Evolutionary conservation across 1,140 invertebrate species (phyloP).

Genomic region (Spodoptera frugiperda): DNA sequence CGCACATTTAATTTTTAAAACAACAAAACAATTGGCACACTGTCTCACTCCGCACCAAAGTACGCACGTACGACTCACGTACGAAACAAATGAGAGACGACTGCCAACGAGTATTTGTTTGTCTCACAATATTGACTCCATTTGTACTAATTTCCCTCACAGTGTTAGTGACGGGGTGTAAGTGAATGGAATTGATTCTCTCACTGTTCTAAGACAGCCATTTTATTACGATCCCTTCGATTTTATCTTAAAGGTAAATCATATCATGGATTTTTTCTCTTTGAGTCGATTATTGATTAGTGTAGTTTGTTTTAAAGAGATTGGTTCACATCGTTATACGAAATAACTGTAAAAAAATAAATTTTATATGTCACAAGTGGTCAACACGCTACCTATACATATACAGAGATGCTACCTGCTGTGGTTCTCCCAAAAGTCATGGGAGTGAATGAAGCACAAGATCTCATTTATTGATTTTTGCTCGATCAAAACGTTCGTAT

Average conservation of each 20-base stretch:
- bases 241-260: not conserved
- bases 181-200: slow-evolving; percentile 27
- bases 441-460: too few relatives aligned
- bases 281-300: too few relatives aligned
- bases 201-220: not conserved
- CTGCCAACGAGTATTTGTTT: slow-evolving; percentile 37
- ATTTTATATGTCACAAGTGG: too few relatives aligned
- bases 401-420: too few relatives aligned
- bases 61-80: slow-evolving; percentile 35
- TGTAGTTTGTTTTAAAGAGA: too few relatives aligned
- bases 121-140: slow-evolving; percentile 31
- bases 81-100: slow-evolving; percentile 32
- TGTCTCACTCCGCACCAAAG: slow-evolving; percentile 27
- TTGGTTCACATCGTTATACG: too few relatives aligned
- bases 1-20: not conserved
- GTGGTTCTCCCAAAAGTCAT: too few relatives aligned
- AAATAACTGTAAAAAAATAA: too few relatives aligned
- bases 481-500: too few relatives aligned
- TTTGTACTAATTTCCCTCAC: slow-evolving; percentile 38
- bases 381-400: too few relatives aligned
- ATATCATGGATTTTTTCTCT: not conserved
- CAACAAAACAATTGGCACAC: slow-evolving; percentile 6
- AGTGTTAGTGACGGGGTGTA: slow-evolving; percentile 15
- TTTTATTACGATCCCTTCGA: not conserved
- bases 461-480: too few relatives aligned